phyloP scores from a whole-genome alignment of 2,113 vertebrate species.

The Oreochromis niloticus region DNA sequence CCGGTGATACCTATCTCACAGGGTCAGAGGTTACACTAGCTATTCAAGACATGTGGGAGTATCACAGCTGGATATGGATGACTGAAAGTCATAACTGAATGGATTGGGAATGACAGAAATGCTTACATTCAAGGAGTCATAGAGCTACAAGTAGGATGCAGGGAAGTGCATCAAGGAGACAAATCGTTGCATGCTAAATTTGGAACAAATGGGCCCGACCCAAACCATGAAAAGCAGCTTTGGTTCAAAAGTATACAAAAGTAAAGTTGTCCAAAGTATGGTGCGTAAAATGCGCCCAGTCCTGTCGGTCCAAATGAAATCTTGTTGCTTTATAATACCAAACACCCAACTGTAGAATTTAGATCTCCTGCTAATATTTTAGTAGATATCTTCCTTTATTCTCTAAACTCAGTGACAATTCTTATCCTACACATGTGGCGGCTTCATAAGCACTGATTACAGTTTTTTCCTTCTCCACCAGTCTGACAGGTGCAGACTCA shows the following conservation, averaged over 20 bases:
- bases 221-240: neutral
- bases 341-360: neutral
- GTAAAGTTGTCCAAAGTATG: neutral
- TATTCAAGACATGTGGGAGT: conserved; percentile 5
- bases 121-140: neutral
- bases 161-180: neutral
- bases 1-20: neutral
- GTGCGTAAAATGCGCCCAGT: neutral
- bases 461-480: neutral
- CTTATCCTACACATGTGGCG: neutral
- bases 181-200: neutral
- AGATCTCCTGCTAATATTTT: neutral
- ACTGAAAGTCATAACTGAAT: neutral
- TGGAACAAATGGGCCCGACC: neutral
- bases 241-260: neutral
- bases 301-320: neutral
- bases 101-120: neutral
- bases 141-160: neutral
- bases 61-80: neutral
- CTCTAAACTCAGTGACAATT: neutral
- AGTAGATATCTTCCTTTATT: neutral
- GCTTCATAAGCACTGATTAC: neutral
- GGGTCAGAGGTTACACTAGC: conserved; percentile 25
- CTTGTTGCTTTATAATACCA: neutral
- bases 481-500: neutral